A percentile compares a stretch with the other conserved stretches of the same genome.
Conservation (phyloP, 2,113 vertebrate genomes). For the Pongo abelii region DNA sequence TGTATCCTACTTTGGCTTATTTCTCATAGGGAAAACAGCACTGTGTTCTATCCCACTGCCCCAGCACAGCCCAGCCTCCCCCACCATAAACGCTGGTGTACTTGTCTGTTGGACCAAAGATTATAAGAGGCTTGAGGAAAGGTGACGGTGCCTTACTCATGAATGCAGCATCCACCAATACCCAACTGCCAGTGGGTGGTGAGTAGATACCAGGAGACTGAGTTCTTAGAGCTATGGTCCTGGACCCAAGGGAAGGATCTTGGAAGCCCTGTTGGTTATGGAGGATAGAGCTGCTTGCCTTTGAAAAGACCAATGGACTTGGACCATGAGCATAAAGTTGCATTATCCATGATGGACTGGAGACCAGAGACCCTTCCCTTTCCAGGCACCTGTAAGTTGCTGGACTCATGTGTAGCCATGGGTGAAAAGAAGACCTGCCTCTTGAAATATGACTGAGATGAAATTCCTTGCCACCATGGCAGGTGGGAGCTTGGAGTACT, state of each 20-base stretch:
- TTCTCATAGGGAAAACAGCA: neutral
- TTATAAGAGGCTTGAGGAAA: neutral
- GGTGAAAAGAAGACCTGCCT: neutral
- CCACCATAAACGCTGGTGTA: neutral
- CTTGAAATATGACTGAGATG: neutral
- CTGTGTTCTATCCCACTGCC: neutral
- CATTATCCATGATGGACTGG: neutral
- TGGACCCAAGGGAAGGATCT: neutral
- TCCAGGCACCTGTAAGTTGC: neutral
- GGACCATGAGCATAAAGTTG: neutral
- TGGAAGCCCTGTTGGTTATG: neutral
- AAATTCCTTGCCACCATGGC: neutral
- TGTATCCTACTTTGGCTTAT: neutral
- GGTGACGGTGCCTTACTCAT: neutral
- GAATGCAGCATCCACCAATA: neutral
- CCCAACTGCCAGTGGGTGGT: too few relatives aligned
- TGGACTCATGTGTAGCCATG: rapidly evolving
- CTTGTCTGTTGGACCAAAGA: neutral
- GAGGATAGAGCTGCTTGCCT: neutral
- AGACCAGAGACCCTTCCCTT: neutral
- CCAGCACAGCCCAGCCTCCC: neutral
- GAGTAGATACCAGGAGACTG: neutral
- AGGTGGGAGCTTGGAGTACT: neutral
- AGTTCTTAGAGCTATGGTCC: neutral
- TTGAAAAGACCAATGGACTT: neutral